These are phyloP conservation scores for zebrafish (Danio rerio) DNA, from an alignment of 2,113 vertebrate species.

Conservation along the genomic window DNA sequence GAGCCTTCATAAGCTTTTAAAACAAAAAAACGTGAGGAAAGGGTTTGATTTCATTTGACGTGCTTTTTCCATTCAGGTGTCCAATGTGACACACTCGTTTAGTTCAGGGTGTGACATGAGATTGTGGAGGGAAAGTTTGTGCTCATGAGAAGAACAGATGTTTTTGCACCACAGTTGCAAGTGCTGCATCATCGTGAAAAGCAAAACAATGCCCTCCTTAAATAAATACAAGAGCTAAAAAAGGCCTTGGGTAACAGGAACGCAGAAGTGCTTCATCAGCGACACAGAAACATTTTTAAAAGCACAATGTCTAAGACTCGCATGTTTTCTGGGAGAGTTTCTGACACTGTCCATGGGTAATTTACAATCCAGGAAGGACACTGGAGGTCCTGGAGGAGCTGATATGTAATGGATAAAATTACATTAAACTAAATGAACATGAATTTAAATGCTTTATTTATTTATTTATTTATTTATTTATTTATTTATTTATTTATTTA, in stretches of 20 bases:
- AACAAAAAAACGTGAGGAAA: constrained; percentile 8
- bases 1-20: not conserved
- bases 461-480: too few relatives aligned
- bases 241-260: not conserved
- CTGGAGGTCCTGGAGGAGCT: constrained; percentile 22
- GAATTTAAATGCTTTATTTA: too few relatives aligned
- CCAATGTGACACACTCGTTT: not conserved
- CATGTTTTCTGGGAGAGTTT: constrained; percentile 42
- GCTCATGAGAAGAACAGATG: not conserved
- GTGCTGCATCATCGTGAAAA: constrained; percentile 43
- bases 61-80: constrained; percentile 17
- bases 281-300: not conserved
- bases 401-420: not conserved
- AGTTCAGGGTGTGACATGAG: not conserved
- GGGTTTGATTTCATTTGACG: not conserved
- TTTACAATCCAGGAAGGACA: constrained; percentile 68
- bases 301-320: not conserved
- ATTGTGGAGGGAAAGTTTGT: not conserved
- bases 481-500: too few relatives aligned
- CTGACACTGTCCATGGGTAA: constrained; percentile 54
- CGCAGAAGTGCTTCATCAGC: not conserved
- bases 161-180: constrained; percentile 13
- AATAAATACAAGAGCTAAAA: constrained; percentile 15
- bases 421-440: too few relatives aligned
- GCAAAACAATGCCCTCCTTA: constrained; percentile 40